phyloP scores from a whole-genome alignment of 2,888 invertebrate species.

The Tetragnatha montana region DNA sequence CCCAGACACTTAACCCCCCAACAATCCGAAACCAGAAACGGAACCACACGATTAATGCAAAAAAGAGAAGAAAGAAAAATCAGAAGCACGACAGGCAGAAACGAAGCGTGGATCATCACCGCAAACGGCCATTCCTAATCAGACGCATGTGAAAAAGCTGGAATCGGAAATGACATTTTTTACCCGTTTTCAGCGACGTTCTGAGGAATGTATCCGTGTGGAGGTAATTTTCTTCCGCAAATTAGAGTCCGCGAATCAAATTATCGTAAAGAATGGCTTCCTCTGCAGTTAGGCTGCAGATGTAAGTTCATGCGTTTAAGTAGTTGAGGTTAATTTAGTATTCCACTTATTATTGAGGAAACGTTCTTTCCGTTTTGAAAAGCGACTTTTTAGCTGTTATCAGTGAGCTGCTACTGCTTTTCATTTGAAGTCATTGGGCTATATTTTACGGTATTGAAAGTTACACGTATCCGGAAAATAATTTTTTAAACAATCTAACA shows the following conservation, averaged over 20 bases:
- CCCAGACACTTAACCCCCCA: too few relatives aligned
- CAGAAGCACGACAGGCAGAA: neutral
- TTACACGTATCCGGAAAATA: too few relatives aligned
- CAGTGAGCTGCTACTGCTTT: neutral
- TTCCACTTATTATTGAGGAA: neutral
- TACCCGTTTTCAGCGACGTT: neutral
- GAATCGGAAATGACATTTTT: conserved; percentile 20
- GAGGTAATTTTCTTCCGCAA: conserved; percentile 33
- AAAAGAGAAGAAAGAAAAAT: too few relatives aligned
- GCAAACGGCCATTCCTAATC: conserved; percentile 13
- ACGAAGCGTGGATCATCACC: conserved; percentile 11
- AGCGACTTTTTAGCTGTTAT: neutral
- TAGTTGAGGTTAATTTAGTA: neutral
- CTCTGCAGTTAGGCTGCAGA: neutral
- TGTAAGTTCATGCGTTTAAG: neutral
- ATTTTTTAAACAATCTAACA: too few relatives aligned
- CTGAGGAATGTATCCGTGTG: neutral
- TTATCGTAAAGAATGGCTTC: conserved; percentile 24
- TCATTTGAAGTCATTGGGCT: too few relatives aligned
- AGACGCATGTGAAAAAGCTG: neutral
- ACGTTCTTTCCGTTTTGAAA: neutral
- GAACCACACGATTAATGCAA: too few relatives aligned
- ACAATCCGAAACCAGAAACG: too few relatives aligned
- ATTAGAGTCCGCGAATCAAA: conserved; percentile 31
- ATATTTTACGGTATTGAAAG: too few relatives aligned